A percentile compares a stretch with the other conserved stretches of the same genome.
These are phyloP conservation scores for Neoaliturus tenellus DNA, from an alignment of 2,888 invertebrate species.

Conservation along the genomic window DNA sequence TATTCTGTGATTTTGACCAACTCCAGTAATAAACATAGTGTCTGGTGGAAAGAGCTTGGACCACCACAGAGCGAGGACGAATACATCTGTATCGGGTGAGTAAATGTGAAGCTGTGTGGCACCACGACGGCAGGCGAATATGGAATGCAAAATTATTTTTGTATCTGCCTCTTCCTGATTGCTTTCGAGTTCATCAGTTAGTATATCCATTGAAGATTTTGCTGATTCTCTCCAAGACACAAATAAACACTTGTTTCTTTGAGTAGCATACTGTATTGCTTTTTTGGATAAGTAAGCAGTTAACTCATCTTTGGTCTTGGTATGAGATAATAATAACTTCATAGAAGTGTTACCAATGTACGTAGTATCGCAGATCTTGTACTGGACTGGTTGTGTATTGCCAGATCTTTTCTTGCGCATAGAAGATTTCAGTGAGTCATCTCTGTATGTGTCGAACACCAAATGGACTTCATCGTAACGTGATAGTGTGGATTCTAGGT, in stretches of 20 bases:
- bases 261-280: constrained; percentile 7
- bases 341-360: not conserved
- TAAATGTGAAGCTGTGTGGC: constrained; percentile 28
- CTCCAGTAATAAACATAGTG: constrained; percentile 19
- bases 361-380: not conserved
- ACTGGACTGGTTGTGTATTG: constrained; percentile 11
- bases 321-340: not conserved
- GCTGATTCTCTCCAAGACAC: constrained; percentile 7
- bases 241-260: constrained; percentile 19
- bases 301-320: no score
- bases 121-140: not conserved
- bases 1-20: constrained; percentile 1
- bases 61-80: constrained; percentile 28
- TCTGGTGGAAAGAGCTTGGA: constrained; percentile 19
- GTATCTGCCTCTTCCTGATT: no score
- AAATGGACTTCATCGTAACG: constrained; percentile 11
- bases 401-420: constrained; percentile 28
- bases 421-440: constrained; percentile 4
- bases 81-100: constrained; percentile 34
- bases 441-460: constrained; percentile 15
- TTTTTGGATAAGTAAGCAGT: not conserved
- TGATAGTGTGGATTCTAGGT: not conserved
- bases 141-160: no score
- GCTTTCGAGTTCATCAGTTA: no score
- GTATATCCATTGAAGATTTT: constrained; percentile 24